Evolutionary conservation across 1,140 invertebrate species (phyloP).

Genomic region (Dendrolimus punctatus): DNA sequence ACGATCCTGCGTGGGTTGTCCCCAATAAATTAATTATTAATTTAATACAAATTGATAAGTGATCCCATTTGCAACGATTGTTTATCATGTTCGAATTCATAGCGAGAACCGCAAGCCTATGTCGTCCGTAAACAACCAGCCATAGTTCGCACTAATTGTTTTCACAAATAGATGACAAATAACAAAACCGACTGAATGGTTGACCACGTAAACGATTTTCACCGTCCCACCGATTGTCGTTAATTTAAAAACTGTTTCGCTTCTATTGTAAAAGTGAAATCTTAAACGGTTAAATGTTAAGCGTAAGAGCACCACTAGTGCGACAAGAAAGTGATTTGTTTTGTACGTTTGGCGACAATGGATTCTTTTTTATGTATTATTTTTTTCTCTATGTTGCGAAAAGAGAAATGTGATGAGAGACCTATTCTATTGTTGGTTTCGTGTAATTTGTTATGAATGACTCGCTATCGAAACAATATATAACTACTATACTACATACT

Average conservation of each 20-base stretch:
- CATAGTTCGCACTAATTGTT: constrained; percentile 26
- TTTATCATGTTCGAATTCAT: background rate
- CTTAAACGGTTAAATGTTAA: constrained; percentile 12
- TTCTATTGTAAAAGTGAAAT: constrained; percentile 39
- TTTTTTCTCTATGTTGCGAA: no score
- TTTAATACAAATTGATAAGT: no score
- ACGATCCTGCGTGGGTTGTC: no score
- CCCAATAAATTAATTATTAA: no score
- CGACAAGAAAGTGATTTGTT: constrained; percentile 15
- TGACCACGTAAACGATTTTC: constrained; percentile 28
- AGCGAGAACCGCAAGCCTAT: constrained; percentile 8
- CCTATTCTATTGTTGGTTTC: no score
- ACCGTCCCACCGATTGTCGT: constrained; percentile 29
- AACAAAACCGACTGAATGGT: constrained; percentile 11
- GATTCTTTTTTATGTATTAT: no score
- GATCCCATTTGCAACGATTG: no score
- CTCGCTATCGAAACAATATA: no score
- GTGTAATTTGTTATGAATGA: no score
- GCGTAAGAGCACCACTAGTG: constrained; percentile 1
- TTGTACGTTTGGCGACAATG: background rate
- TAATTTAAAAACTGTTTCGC: constrained; percentile 32
- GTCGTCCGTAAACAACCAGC: constrained; percentile 22
- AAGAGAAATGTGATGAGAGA: no score
- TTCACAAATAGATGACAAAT: constrained; percentile 38
- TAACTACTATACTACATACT: no score